Evolutionary conservation across 2,113 vertebrate species (phyloP).

Genomic region (Podarcis muralis): DNA sequence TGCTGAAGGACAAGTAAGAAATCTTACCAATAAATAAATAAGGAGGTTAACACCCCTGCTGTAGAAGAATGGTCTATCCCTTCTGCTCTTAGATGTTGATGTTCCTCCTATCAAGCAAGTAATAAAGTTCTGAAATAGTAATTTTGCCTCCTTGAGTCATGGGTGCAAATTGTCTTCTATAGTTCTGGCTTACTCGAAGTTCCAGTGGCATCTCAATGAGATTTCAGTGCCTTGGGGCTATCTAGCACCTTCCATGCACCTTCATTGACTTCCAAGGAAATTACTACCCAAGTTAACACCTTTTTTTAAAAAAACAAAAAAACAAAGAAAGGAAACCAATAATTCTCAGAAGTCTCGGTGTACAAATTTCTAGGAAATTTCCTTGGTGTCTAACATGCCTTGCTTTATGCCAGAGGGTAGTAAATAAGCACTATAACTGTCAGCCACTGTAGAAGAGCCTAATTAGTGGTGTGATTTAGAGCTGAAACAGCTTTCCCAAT

Average conservation of each 20-base stretch:
- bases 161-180: neutral
- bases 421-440: neutral
- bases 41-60: too few species aligned
- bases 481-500: neutral
- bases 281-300: neutral
- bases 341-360: conserved; percentile 3
- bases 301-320: neutral
- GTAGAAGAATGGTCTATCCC: neutral
- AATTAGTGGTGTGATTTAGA: conserved; percentile 6
- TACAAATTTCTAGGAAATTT: conserved; percentile 4
- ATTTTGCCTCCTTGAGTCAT: neutral
- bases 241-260: neutral
- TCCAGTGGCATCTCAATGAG: neutral
- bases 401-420: conserved; percentile 1
- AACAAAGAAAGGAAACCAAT: neutral
- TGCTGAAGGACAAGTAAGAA: too few species aligned
- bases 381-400: neutral
- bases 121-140: neutral
- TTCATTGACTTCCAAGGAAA: neutral
- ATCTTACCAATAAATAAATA: too few species aligned
- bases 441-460: neutral
- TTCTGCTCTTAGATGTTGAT: neutral
- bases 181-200: neutral
- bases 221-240: neutral
- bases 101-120: neutral